Evolutionary conservation across 2,888 invertebrate genomes (phyloP).

Genomic region (Conus canariensis): DNA sequence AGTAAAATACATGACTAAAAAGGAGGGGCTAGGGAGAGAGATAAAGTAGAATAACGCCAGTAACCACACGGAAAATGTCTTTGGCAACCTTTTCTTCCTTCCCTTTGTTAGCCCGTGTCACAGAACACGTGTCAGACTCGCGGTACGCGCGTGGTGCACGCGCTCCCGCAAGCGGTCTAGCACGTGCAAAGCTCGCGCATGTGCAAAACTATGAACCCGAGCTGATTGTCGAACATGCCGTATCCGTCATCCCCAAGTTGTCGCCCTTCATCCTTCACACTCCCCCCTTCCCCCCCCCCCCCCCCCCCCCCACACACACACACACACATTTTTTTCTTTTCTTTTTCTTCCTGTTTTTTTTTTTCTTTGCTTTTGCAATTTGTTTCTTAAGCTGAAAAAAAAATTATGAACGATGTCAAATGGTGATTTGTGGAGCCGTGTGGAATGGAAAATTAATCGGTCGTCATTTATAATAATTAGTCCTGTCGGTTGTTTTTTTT

Average conservation of each 20-base stretch:
- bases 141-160: background rate
- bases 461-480: no score
- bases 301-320: no score
- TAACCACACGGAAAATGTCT: background rate
- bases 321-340: no score
- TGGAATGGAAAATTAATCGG: no score
- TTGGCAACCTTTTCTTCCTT: constrained; percentile 1
- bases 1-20: background rate
- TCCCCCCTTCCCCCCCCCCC: no score
- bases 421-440: no score
- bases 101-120: background rate
- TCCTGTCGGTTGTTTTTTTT: no score
- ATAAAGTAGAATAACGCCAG: no score
- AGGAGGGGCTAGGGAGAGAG: background rate
- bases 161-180: background rate
- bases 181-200: constrained; percentile 8
- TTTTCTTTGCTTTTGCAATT: no score
- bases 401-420: no score
- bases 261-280: background rate
- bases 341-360: no score
- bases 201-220: constrained; percentile 6
- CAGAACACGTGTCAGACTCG: background rate
- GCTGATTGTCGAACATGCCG: constrained; percentile 12
- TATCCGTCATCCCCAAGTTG: background rate
- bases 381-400: no score